Evolutionary conservation across 2,797 vertebrate genomes (phyloP).

Genomic region (Coranthus polyacanthus): DNA sequence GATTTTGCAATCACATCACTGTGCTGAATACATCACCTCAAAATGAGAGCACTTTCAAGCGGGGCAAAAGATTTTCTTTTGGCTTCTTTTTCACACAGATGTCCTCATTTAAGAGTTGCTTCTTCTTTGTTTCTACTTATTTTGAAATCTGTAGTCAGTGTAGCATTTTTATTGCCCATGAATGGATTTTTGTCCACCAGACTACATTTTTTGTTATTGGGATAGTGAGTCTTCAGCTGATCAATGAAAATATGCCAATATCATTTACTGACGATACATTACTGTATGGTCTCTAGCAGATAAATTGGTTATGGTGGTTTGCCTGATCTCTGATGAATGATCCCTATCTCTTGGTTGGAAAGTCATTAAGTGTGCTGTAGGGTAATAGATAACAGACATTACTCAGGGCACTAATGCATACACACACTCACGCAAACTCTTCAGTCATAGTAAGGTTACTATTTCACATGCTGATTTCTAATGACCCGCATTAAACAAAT

Average conservation of each 20-base stretch:
- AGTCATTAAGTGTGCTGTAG: constrained; percentile 63
- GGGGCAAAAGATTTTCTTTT: constrained; percentile 35
- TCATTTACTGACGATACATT: constrained; percentile 43
- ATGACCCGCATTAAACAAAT: constrained; percentile 52
- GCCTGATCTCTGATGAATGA: constrained; percentile 55
- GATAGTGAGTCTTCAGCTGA: constrained; percentile 39
- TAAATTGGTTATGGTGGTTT: constrained; percentile 57
- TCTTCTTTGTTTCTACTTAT: constrained; percentile 31
- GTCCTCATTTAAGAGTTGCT: constrained; percentile 54
- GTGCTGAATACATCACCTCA: constrained; percentile 72
- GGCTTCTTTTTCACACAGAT: constrained; percentile 29
- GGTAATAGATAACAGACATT: constrained; percentile 48
- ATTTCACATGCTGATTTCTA: constrained; percentile 42
- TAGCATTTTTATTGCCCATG: constrained; percentile 12
- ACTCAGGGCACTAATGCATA: background rate
- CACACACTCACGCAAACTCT: background rate
- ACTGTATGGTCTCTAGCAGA: constrained; percentile 51
- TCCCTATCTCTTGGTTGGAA: constrained; percentile 45
- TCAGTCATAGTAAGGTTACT: too few relatives aligned
- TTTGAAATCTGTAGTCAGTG: constrained; percentile 25
- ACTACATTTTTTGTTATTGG: constrained; percentile 39
- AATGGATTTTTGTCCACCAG: constrained; percentile 8
- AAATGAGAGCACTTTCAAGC: constrained; percentile 58
- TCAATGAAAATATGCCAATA: constrained; percentile 63
- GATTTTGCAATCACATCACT: constrained; percentile 73